phyloP scores from a whole-genome alignment of 2,797 vertebrate species.

The Danionella dracula region DNA sequence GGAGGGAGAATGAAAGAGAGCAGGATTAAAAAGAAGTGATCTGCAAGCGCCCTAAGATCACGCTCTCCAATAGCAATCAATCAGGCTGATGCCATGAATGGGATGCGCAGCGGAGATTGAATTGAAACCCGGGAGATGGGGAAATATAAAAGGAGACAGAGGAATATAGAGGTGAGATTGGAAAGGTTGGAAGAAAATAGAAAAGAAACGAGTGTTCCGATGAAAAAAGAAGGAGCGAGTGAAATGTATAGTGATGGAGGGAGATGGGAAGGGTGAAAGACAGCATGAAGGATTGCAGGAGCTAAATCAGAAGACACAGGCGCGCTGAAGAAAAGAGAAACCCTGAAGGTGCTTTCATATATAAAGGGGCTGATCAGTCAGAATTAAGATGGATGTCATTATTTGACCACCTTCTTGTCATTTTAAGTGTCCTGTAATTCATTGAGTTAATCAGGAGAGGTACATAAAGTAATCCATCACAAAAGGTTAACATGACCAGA shows the following conservation, averaged over 20 bases:
- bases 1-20: constrained; percentile 20
- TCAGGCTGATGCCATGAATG: constrained; percentile 48
- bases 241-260: background rate
- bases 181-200: constrained; percentile 26
- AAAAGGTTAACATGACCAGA: background rate
- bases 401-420: background rate
- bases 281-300: background rate
- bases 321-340: background rate
- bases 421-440: background rate
- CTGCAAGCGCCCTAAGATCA: constrained; percentile 50
- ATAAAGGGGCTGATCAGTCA: background rate
- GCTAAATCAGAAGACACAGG: background rate
- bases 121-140: background rate
- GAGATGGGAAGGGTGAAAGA: background rate
- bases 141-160: background rate
- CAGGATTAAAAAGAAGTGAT: constrained; percentile 48
- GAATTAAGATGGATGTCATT: background rate
- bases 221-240: background rate
- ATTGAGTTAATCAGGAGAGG: background rate
- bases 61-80: constrained; percentile 56
- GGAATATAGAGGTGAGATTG: background rate
- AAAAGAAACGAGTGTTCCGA: constrained; percentile 5
- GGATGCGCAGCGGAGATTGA: constrained; percentile 17
- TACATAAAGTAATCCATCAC: background rate
- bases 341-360: background rate